Percentiles rank a stretch among this genome's conserved stretches.
phyloP scores from a whole-genome alignment of 1,140 invertebrate species.

The Gonioctena quinquepunctata region DNA sequence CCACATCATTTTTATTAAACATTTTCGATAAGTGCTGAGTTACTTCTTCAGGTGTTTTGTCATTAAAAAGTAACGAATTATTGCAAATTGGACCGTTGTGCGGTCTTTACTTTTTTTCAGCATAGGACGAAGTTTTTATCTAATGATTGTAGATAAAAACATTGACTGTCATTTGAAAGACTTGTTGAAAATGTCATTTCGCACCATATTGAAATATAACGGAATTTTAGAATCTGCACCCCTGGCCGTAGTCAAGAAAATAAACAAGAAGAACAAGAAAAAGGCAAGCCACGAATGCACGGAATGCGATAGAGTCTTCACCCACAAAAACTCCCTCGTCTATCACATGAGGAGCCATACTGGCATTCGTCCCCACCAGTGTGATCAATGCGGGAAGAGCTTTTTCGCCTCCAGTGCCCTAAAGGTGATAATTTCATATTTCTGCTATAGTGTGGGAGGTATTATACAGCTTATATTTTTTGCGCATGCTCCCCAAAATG shows the following conservation, averaged over 20 bases:
- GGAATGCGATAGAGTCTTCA: conserved; percentile 75
- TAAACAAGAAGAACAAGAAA: conserved; percentile 41
- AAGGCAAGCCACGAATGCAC: conserved; percentile 59
- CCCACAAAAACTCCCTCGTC: conserved; percentile 80
- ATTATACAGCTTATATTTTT: too few relatives aligned
- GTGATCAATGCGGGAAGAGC: conserved; percentile 77
- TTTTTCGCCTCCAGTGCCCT: conserved; percentile 80
- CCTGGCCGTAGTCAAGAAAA: conserved; percentile 31
- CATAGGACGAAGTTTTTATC: too few relatives aligned
- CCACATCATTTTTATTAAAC: too few relatives aligned
- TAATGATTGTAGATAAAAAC: too few relatives aligned
- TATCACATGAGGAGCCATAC: conserved; percentile 83
- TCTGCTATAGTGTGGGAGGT: too few relatives aligned
- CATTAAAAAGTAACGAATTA: too few relatives aligned
- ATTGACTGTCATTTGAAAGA: neutral
- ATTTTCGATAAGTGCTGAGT: too few relatives aligned
- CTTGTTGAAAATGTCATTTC: neutral
- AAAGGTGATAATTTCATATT: conserved; percentile 63
- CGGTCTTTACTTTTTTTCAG: too few relatives aligned
- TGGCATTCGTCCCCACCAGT: conserved; percentile 75
- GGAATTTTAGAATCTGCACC: conserved; percentile 28
- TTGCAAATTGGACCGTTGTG: too few relatives aligned
- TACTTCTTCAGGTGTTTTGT: too few relatives aligned
- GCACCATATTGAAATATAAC: neutral
- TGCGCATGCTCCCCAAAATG: too few relatives aligned